A percentile compares a stretch with the other conserved stretches of the same genome.
phyloP scores from a whole-genome alignment of 2,888 invertebrate species.

The Cephonodes hylas region DNA sequence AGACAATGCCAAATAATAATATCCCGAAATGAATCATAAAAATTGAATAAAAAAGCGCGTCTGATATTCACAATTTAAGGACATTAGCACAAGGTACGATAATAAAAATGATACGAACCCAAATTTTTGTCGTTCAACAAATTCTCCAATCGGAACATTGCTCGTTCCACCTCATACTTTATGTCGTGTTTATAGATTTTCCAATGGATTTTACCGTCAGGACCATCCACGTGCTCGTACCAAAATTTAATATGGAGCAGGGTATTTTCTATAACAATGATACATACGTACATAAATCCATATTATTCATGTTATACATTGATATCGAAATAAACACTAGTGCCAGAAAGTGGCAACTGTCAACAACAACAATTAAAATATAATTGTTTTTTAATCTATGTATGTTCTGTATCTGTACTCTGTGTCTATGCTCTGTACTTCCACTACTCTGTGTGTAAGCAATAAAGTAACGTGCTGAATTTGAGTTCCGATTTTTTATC shows the following conservation, averaged over 20 bases:
- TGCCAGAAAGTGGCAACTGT: no score
- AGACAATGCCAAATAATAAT: no score
- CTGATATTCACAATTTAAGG: background rate
- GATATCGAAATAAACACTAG: no score
- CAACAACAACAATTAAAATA: no score
- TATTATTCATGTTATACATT: no score
- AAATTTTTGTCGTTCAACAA: slow-evolving; percentile 58
- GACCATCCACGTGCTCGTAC: slow-evolving; percentile 53
- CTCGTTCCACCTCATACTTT: slow-evolving; percentile 59
- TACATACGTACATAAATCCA: no score
- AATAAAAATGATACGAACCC: slow-evolving; percentile 30
- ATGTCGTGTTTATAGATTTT: slow-evolving; percentile 59
- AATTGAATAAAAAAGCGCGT: background rate
- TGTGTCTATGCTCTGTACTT: no score
- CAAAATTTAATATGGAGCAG: slow-evolving; percentile 53
- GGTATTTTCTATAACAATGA: slow-evolving; percentile 49
- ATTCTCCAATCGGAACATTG: slow-evolving; percentile 56
- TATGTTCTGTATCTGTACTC: no score
- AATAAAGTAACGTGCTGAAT: no score
- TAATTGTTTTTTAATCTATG: no score
- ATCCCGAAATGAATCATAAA: background rate
- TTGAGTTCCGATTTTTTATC: no score
- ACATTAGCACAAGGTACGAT: background rate
- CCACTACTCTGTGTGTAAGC: no score
- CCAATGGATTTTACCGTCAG: slow-evolving; percentile 60